Conservation (phyloP, 92 coral and sea anemone genomes). For the Bergia sp. region DNA sequence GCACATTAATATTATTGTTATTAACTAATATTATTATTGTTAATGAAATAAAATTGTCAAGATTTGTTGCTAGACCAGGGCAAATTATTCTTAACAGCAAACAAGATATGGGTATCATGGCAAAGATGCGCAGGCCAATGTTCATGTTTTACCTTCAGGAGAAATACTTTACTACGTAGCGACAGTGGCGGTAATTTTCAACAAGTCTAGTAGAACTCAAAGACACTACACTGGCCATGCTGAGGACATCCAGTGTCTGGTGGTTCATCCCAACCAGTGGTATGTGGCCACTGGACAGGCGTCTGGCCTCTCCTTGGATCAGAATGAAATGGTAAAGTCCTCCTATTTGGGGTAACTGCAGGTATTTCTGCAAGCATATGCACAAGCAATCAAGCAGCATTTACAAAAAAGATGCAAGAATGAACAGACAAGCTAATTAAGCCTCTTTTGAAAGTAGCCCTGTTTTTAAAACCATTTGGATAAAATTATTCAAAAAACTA, state of each 20-base stretch:
- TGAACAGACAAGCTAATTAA: too few species aligned
- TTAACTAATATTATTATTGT: conserved; percentile 30
- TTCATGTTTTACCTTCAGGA: conserved; percentile 87
- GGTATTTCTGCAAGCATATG: too few species aligned
- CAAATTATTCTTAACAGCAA: neutral
- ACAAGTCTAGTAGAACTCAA: conserved; percentile 72
- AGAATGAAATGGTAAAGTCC: conserved; percentile 78
- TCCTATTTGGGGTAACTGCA: too few species aligned
- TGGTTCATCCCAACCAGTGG: conserved; percentile 92
- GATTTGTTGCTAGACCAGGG: neutral
- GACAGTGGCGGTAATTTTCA: conserved; percentile 82
- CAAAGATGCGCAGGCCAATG: conserved; percentile 67
- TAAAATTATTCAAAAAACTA: too few species aligned
- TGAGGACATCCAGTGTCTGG: conserved; percentile 88
- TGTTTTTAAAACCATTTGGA: too few species aligned
- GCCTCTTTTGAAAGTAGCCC: too few species aligned
- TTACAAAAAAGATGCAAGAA: too few species aligned
- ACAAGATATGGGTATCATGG: conserved; percentile 86
- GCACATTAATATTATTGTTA: too few species aligned
- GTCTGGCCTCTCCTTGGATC: conserved; percentile 85
- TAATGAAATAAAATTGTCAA: neutral
- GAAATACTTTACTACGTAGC: conserved; percentile 80
- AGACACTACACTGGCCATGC: conserved; percentile 92
- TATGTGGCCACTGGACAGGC: conserved; percentile 89
- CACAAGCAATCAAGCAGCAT: too few species aligned